phyloP scores from a whole-genome alignment of 2,888 invertebrate genomes.

The Phlogophora meticulosa region DNA sequence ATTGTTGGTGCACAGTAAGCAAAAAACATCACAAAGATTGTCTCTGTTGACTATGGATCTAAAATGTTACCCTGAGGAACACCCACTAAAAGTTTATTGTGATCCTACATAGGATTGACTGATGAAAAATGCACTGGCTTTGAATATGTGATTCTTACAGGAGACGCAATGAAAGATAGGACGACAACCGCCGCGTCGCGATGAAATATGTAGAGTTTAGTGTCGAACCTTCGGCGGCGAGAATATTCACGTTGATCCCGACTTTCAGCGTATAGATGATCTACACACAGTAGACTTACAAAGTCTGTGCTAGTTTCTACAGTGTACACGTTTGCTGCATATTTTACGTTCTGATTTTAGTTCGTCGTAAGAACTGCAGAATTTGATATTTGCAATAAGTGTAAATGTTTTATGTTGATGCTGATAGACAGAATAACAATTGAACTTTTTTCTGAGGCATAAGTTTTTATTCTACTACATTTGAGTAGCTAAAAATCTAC shows the following conservation, averaged over 20 bases:
- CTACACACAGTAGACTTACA: slow-evolving; percentile 45
- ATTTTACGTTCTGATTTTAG: slow-evolving; percentile 35
- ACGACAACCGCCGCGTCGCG: slow-evolving; percentile 65
- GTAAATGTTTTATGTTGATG: slow-evolving; percentile 6
- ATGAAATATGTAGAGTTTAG: slow-evolving; percentile 77
- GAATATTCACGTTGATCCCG: slow-evolving; percentile 57
- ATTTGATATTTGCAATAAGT: slow-evolving; percentile 35
- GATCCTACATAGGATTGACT: slow-evolving; percentile 79
- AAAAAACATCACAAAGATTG: slow-evolving; percentile 9
- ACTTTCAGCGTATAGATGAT: slow-evolving; percentile 49
- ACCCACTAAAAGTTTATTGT: slow-evolving; percentile 67
- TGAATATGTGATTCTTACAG: slow-evolving; percentile 78
- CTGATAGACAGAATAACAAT: neutral
- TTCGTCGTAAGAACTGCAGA: slow-evolving; percentile 6
- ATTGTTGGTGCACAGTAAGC: neutral
- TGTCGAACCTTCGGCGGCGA: slow-evolving; percentile 67
- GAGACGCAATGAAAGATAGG: slow-evolving; percentile 77
- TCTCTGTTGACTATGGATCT: slow-evolving; percentile 21
- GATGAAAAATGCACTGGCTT: slow-evolving; percentile 83
- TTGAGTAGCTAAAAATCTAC: neutral
- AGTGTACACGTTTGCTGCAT: slow-evolving; percentile 35
- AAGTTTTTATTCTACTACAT: neutral
- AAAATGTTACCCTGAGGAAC: slow-evolving; percentile 61
- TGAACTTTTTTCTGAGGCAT: neutral
- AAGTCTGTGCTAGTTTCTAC: slow-evolving; percentile 31